Percentiles rank a stretch among this genome's conserved stretches.
These are phyloP conservation scores for Apomyelois bistriatella DNA, from an alignment of 2,888 invertebrate species.

Conservation along the genomic window DNA sequence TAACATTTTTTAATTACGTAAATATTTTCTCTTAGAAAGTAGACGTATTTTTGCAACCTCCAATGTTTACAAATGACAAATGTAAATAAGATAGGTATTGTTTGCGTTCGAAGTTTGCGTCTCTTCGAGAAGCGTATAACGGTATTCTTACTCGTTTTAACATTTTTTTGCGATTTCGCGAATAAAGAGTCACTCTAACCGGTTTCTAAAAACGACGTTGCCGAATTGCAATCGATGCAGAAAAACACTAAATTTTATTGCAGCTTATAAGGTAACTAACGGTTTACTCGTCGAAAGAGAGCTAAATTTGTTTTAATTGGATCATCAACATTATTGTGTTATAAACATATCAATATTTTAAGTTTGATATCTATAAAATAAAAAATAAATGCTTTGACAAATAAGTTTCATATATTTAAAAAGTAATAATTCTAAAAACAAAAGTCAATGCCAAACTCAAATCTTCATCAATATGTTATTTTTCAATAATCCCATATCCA, in stretches of 20 bases:
- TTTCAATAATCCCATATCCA: too few species aligned
- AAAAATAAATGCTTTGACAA: too few species aligned
- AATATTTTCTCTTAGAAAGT: constrained; percentile 5
- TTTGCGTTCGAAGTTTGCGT: constrained; percentile 34
- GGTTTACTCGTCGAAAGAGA: neutral
- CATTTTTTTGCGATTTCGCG: constrained; percentile 22
- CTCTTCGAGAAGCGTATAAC: constrained; percentile 37
- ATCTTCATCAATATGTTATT: too few species aligned
- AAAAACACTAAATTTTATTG: constrained; percentile 2
- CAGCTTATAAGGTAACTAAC: neutral
- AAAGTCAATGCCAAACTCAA: too few species aligned
- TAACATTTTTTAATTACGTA: too few species aligned
- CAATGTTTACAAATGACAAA: constrained; percentile 18
- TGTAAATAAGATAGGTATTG: constrained; percentile 15
- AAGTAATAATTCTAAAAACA: too few species aligned
- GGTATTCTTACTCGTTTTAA: constrained; percentile 35
- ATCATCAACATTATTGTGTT: neutral
- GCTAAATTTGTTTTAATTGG: neutral
- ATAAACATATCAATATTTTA: too few species aligned
- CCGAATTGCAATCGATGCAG: neutral
- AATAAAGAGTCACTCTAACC: constrained; percentile 14
- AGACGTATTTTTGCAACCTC: constrained; percentile 22
- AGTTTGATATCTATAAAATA: too few species aligned
- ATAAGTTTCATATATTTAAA: too few species aligned
- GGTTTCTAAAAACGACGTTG: constrained; percentile 1